These are phyloP conservation scores for Cabera pusaria DNA, from an alignment of 2,888 invertebrate species.

Conservation along the genomic window DNA sequence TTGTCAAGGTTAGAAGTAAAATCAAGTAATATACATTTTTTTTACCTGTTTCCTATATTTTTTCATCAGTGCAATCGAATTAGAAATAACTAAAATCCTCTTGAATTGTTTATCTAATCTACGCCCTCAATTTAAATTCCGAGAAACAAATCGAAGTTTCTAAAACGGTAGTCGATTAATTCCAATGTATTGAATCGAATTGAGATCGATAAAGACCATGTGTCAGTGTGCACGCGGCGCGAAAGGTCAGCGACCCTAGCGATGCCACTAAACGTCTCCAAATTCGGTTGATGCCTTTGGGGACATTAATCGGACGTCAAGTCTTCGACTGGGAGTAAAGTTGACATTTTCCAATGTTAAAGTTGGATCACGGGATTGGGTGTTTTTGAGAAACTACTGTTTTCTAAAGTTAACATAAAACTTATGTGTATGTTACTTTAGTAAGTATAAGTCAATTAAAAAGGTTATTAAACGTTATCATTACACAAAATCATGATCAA, in stretches of 20 bases:
- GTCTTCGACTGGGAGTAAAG: conserved; percentile 22
- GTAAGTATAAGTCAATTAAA: too few species aligned
- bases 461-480: too few species aligned
- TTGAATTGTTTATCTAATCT: too few species aligned
- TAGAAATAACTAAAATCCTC: too few species aligned
- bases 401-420: too few species aligned
- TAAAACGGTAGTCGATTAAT: conserved; percentile 27
- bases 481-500: too few species aligned
- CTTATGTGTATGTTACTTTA: too few species aligned
- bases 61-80: too few species aligned
- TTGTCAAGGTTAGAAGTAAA: too few species aligned
- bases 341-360: conserved; percentile 7
- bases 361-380: conserved; percentile 10
- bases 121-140: conserved; percentile 5
- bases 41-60: too few species aligned
- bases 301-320: conserved; percentile 68
- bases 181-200: conserved; percentile 42
- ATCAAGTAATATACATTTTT: too few species aligned
- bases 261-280: conserved; percentile 44
- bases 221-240: conserved; percentile 47
- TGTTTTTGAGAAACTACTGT: not conserved
- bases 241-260: conserved; percentile 61
- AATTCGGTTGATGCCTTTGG: conserved; percentile 62
- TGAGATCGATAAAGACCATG: conserved; percentile 44
- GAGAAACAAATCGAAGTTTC: conserved; percentile 6